phyloP scores from a whole-genome alignment of 2,113 vertebrate species.

The Oryzias javanicus region DNA sequence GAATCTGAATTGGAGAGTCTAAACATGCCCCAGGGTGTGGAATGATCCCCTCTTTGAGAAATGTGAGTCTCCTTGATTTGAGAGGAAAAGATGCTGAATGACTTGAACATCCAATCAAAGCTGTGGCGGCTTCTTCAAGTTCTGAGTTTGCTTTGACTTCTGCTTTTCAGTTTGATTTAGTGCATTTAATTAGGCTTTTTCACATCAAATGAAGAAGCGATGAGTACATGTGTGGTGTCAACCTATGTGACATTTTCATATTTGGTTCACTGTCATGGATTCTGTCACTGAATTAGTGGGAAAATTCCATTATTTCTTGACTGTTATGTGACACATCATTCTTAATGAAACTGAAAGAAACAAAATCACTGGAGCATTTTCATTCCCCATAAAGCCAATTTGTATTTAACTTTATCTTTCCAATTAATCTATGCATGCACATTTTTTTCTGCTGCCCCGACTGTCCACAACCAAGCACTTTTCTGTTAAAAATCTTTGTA shows the following conservation, averaged over 20 bases:
- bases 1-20: slow-evolving; percentile 11
- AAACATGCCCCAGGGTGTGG: slow-evolving; percentile 40
- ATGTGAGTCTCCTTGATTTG: slow-evolving; percentile 43
- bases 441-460: too few species aligned
- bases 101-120: slow-evolving; percentile 21
- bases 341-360: slow-evolving; percentile 38
- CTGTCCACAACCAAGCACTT: too few species aligned
- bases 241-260: slow-evolving; percentile 51
- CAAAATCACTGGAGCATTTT: slow-evolving; percentile 44
- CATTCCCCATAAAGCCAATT: slow-evolving; percentile 29
- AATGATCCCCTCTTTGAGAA: slow-evolving; percentile 32
- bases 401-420: slow-evolving; percentile 43
- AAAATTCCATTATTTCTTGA: slow-evolving; percentile 58
- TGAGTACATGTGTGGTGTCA: slow-evolving; percentile 55
- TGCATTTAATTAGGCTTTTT: slow-evolving; percentile 28
- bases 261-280: slow-evolving; percentile 17
- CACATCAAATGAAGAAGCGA: slow-evolving; percentile 31
- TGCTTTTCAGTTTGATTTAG: slow-evolving; percentile 37
- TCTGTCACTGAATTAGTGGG: slow-evolving; percentile 46
- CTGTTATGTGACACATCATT: slow-evolving; percentile 49
- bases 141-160: slow-evolving; percentile 26
- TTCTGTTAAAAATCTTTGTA: too few species aligned
- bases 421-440: too few species aligned
- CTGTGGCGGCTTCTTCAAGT: slow-evolving; percentile 18
- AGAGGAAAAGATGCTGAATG: slow-evolving; percentile 17